Base-by-base conservation (phyloP, 2,113 vertebrate species). In the Tenrec ecaudatus region DNA sequence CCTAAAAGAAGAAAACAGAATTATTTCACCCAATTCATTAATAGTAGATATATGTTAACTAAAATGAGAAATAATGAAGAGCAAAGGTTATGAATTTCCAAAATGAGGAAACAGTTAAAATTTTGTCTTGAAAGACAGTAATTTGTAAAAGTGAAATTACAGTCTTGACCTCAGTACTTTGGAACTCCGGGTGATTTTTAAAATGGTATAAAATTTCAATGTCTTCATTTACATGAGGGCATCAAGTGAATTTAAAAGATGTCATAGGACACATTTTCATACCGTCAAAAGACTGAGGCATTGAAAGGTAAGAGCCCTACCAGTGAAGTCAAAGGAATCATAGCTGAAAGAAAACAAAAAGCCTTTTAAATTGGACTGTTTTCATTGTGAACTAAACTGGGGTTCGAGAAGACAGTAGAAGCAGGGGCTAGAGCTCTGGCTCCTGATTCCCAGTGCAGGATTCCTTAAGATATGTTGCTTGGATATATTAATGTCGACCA, bases 241-340 rank as follows among this genome's bases (percentile, higher is more conserved):
- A 91, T 31, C 62, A 91, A 92, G 43, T 2, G 92, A 76, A 92
- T 86, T 90, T 93, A 58, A 95, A 95, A 82, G 82, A 87, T 14
- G 84, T 31, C 81, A 23, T 81, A 31, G 22, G 64, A 83, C 4
- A 57, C 71, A 20, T 76, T 82, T 89, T 86, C 77, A 36, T 33
- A 88, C 84, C 87, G 76, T 91, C n/a, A 40, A 3, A 89, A 87
- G 31, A n/a, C 10, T 89, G 12, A 87, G 53, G 20, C 84, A 71
- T 12, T 36, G 5, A 92, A 87, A 89, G 78, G 57, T 57, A 84
- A 19, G 27, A 93, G 66, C 12, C 15, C 23, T 82, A 0, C 69
- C 64, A 94, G 12, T 47, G 47, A 92, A 3, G 14, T 33, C 81
- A 29, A 79, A 92, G 93, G 89, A 79, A 90, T 58, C 43, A 90